phyloP scores from a whole-genome alignment of 2,888 invertebrate genomes.

The Tuta absoluta region DNA sequence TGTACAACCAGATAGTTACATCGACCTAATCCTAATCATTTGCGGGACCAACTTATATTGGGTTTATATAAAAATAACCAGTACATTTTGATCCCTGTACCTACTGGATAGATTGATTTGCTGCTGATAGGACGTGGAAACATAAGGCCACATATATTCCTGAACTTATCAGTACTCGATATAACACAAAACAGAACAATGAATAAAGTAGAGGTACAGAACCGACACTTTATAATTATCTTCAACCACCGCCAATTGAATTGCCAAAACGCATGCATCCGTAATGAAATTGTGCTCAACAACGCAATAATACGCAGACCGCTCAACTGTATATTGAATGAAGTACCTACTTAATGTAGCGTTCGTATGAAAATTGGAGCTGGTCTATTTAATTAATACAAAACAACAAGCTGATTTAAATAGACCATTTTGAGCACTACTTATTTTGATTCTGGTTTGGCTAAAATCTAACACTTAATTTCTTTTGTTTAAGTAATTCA shows the following conservation, averaged over 20 bases:
- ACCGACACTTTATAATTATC: constrained; percentile 12
- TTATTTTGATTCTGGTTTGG: too few relatives aligned
- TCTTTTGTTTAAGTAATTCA: too few relatives aligned
- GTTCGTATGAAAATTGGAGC: neutral
- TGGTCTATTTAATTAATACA: neutral
- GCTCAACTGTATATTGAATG: constrained; percentile 28
- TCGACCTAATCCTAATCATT: too few relatives aligned
- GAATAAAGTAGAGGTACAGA: neutral
- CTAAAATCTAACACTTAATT: too few relatives aligned
- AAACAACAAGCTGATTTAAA: neutral
- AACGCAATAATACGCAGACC: constrained; percentile 29
- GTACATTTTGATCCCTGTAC: too few relatives aligned
- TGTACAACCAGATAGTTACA: too few relatives aligned
- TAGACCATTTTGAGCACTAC: too few relatives aligned
- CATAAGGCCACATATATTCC: too few relatives aligned
- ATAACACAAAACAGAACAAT: neutral
- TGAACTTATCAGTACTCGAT: neutral
- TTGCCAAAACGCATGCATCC: constrained; percentile 23
- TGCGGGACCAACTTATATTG: too few relatives aligned
- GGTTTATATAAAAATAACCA: too few relatives aligned
- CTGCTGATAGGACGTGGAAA: too few relatives aligned
- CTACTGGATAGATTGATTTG: too few relatives aligned
- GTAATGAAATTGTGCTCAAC: constrained; percentile 27
- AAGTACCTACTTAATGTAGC: neutral
- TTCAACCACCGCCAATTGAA: constrained; percentile 19